Conservation (phyloP, 2,113 vertebrate species). For the Ancistrus triradiatus region DNA sequence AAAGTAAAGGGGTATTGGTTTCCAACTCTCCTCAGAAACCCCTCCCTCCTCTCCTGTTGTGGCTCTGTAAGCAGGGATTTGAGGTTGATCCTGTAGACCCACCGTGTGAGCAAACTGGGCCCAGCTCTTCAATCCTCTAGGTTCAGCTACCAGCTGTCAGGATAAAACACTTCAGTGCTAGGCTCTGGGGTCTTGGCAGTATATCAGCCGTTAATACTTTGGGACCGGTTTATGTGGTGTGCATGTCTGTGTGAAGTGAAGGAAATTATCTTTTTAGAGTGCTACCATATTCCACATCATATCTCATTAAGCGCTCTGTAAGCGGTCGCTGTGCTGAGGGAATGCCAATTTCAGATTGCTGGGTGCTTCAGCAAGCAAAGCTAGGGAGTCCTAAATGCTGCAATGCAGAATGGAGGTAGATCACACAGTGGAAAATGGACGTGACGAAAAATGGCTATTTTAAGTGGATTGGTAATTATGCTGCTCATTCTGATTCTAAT, state of each 20-base stretch:
- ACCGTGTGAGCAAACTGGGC: neutral
- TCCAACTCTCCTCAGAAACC: neutral
- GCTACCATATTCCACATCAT: too few relatives aligned
- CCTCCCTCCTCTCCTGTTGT: too few relatives aligned
- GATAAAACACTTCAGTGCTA: neutral
- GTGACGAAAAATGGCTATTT: neutral
- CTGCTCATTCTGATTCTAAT: neutral
- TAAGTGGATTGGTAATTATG: neutral
- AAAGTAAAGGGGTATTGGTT: constrained; percentile 14
- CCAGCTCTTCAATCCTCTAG: constrained; percentile 3
- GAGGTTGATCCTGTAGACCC: neutral
- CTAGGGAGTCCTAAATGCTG: neutral
- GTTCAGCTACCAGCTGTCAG: neutral
- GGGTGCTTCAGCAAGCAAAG: neutral
- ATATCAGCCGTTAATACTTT: neutral
- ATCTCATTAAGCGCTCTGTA: too few relatives aligned
- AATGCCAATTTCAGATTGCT: neutral
- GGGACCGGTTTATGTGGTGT: neutral
- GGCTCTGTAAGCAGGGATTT: too few relatives aligned
- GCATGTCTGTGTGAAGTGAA: neutral
- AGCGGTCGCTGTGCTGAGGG: too few relatives aligned
- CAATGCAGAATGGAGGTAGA: neutral
- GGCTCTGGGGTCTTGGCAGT: neutral
- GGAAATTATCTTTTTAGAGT: too few relatives aligned
- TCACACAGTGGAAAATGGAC: neutral